Evolutionary conservation across 2,888 invertebrate species (phyloP), one percentile per base, ranked within the genome.

Genomic region (Orthosia incerta): DNA sequence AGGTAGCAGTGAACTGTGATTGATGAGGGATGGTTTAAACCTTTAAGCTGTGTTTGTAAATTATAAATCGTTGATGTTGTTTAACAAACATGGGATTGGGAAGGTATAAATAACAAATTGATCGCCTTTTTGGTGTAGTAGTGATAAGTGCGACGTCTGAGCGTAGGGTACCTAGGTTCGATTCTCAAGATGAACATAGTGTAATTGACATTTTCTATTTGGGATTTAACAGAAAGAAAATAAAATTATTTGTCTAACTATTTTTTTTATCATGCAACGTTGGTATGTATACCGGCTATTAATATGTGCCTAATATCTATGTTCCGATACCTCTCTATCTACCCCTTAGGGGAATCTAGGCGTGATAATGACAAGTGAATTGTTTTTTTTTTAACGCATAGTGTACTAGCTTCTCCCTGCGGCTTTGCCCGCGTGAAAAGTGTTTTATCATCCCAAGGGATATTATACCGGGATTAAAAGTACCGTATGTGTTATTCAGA

Each of bases 1-100:
- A 26, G n/a, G 57, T n/a, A 2, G 12, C 15, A 23, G 48, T 45
- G 16, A 53, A 31, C 65, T 71, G 60, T 74, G 62, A 82, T 72
- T 79, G 75, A 80, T 71, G 67, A 80, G 61, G 73, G 57, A 55
- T 31, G 46, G 57, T 23, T 45, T 20, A 57, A 45, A 16, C 39
- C n/a, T 23, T 31, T 46, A 50, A 45, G 56, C 53, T 31, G 13
- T 20, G 23, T 31, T 67, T 69, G 59, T 60, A 53, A 63, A 72
- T 69, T 73, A 59, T 77, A 66, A 63, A 72, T 66, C 20, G 18
- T 59, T 1, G 3, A 31, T 63, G 7, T 70, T 59, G 31, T 26
- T 51, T 3, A 18, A 1, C n/a, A 59, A 56, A 63, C 12, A 45
- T 26, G 1, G 26, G n/a, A 55, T 50, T 57, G 13, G 57, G 18